Conservation (phyloP, 64 coral and sea anemone genomes). For the Hydrozoanthus tunicans region DNA sequence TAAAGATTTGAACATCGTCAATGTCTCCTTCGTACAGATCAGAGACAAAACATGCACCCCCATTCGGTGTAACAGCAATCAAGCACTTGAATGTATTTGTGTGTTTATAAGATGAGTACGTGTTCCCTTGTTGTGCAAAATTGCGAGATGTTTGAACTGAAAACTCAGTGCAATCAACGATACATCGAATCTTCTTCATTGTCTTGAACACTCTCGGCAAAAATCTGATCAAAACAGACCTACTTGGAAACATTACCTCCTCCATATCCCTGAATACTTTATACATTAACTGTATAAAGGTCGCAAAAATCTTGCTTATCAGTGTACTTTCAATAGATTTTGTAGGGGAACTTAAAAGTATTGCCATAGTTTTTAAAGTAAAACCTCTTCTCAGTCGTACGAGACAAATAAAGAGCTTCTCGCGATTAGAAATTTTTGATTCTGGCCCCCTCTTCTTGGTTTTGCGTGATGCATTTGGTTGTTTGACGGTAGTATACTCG, state of each 20-base stretch:
- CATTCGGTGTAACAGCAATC: conserved; percentile 52
- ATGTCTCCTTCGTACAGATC: conserved; percentile 42
- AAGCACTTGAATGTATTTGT: conserved; percentile 34
- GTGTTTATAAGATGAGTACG: conserved; percentile 48
- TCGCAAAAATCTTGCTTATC: conserved; percentile 65
- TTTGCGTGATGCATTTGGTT: not conserved
- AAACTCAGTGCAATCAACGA: conserved; percentile 47
- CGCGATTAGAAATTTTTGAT: conserved; percentile 18
- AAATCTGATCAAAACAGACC: not conserved
- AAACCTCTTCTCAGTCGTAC: conserved; percentile 60
- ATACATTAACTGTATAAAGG: conserved; percentile 63
- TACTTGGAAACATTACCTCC: conserved; percentile 64
- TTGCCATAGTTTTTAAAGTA: conserved; percentile 54
- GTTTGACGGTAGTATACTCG: not conserved
- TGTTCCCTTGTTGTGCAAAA: conserved; percentile 49
- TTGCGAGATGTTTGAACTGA: conserved; percentile 39
- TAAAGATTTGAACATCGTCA: conserved; percentile 48
- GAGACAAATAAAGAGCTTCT: conserved; percentile 69
- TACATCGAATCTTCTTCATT: conserved; percentile 56
- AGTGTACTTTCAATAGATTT: conserved; percentile 55
- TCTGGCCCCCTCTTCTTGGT: conserved; percentile 25
- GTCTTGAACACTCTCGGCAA: conserved; percentile 65
- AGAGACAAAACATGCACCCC: conserved; percentile 52
- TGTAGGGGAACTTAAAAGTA: conserved; percentile 41
- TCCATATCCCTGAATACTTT: conserved; percentile 62